These are phyloP conservation scores for Chanos chanos DNA, from an alignment of 2,797 vertebrate species.

Conservation along the genomic window DNA sequence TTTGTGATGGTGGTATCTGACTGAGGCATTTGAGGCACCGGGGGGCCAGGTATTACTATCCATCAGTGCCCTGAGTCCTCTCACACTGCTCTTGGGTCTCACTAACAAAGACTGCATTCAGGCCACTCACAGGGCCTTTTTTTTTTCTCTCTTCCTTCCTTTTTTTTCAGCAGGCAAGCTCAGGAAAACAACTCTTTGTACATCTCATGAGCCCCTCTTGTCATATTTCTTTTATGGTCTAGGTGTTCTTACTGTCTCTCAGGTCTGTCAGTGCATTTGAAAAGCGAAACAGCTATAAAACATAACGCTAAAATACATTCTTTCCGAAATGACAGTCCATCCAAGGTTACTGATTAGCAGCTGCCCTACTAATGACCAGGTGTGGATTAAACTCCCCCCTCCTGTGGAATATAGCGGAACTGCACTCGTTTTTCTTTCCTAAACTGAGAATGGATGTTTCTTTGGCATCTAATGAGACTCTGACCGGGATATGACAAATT, in stretches of 20 bases:
- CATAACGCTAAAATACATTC: no score
- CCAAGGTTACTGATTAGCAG: no score
- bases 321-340: no score
- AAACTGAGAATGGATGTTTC: background rate
- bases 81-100: constrained; percentile 73
- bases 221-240: no score
- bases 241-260: no score
- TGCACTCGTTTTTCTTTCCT: no score
- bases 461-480: no score
- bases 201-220: constrained; percentile 23
- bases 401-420: no score
- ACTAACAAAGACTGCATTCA: constrained; percentile 93
- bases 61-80: constrained; percentile 64
- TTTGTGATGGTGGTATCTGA: constrained; percentile 47
- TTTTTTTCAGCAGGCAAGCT: constrained; percentile 48
- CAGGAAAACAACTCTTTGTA: constrained; percentile 69
- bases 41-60: constrained; percentile 78
- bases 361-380: no score
- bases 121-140: constrained; percentile 63
- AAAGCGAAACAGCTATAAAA: no score
- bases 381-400: no score
- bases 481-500: constrained; percentile 34
- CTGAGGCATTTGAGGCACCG: constrained; percentile 48
- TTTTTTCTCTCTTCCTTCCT: constrained; percentile 47
- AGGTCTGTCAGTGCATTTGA: no score